phyloP scores from a whole-genome alignment of 2,888 invertebrate genomes.

The Drosophila neonasuta region DNA sequence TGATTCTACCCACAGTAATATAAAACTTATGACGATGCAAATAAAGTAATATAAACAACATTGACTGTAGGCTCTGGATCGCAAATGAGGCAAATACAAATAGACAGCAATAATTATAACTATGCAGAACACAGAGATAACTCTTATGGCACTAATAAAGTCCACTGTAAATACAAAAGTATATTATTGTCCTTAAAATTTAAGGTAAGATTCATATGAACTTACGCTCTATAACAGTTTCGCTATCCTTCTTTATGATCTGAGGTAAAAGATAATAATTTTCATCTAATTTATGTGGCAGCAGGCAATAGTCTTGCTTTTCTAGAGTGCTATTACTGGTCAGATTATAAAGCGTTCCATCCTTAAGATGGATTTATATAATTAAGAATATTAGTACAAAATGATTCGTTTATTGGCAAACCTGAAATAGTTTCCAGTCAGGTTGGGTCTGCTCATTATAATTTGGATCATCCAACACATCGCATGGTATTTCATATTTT shows the following conservation, averaged over 20 bases:
- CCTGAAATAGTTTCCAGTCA: slow-evolving; percentile 38
- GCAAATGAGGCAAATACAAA: slow-evolving; percentile 18
- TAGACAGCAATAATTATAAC: slow-evolving; percentile 84
- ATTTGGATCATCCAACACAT: slow-evolving; percentile 1
- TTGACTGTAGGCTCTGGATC: background rate
- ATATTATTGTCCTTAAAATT: background rate
- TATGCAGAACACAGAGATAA: slow-evolving; percentile 87
- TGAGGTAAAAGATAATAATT: slow-evolving; percentile 4
- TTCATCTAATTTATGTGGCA: background rate
- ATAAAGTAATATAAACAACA: slow-evolving; percentile 16
- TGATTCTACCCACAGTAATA: slow-evolving; percentile 1
- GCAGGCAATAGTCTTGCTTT: slow-evolving; percentile 15
- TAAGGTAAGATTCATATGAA: background rate
- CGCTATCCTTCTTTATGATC: too few species aligned
- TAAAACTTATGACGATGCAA: slow-evolving; percentile 14
- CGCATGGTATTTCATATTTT: slow-evolving; percentile 3
- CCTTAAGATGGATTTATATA: too few species aligned
- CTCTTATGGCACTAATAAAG: slow-evolving; percentile 64
- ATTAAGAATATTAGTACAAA: background rate
- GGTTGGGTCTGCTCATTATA: background rate
- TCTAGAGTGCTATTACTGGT: accelerated
- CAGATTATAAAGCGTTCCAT: background rate
- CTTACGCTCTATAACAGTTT: background rate
- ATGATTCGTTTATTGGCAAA: background rate
- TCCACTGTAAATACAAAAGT: slow-evolving; percentile 83